Percentiles rank a stretch among this genome's conserved stretches.
phyloP scores from a whole-genome alignment of 2,797 vertebrate genomes.

The Euphonia xanthogaster region DNA sequence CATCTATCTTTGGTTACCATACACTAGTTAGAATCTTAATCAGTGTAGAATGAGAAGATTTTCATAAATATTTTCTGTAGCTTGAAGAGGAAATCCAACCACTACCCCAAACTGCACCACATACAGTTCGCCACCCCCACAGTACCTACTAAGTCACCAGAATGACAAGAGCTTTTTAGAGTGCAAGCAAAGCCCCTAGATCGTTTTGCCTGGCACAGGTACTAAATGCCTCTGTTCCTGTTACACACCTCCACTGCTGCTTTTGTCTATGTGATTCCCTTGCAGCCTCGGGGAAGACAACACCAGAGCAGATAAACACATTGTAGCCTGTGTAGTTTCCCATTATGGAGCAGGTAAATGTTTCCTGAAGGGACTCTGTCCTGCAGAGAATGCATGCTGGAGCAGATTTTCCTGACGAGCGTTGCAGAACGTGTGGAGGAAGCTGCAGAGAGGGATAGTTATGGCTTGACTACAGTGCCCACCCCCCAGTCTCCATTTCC shows the following conservation, averaged over 20 bases:
- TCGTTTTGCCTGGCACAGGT: not conserved
- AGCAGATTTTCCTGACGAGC: not conserved
- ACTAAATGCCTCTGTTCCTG: not conserved
- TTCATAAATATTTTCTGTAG: not conserved
- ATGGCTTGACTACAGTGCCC: not conserved
- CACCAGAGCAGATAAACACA: not conserved
- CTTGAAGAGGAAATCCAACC: not conserved
- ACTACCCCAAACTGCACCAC: not conserved
- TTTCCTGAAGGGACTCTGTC: not conserved
- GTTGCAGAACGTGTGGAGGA: not conserved
- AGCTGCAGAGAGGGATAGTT: not conserved
- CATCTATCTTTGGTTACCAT: not conserved
- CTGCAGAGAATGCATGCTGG: not conserved
- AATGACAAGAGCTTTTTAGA: not conserved
- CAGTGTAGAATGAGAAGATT: not conserved
- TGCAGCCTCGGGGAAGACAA: not conserved
- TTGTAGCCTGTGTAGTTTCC: not conserved
- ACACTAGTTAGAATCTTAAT: not conserved
- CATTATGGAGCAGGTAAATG: accelerated
- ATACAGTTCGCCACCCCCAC: not conserved
- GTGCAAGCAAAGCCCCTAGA: not conserved
- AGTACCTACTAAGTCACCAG: not conserved
- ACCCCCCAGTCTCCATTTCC: too few relatives aligned
- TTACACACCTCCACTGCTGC: not conserved
- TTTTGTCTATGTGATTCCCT: not conserved